Evolutionary conservation across 2,113 vertebrate species (phyloP).

Genomic region (Argyrosomus japonicus): DNA sequence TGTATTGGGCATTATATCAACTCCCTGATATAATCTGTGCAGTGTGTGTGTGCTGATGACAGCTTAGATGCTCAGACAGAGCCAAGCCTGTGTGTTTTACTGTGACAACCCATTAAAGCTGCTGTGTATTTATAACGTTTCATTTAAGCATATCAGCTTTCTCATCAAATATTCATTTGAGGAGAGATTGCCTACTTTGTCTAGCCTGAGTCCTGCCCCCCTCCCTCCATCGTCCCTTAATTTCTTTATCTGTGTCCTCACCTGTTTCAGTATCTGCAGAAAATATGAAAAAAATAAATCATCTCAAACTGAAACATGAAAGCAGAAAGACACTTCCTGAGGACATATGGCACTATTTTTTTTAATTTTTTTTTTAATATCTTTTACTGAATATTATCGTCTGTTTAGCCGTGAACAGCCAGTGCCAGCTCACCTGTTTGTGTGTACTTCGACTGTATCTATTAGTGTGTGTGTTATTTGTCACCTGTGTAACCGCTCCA

Average conservation of each 20-base stretch:
- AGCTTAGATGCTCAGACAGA: background rate
- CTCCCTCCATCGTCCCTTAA: conserved; percentile 1
- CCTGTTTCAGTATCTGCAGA: conserved; percentile 3
- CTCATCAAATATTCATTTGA: conserved; percentile 72
- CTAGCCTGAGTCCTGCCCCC: background rate
- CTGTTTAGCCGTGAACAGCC: background rate
- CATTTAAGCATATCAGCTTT: conserved; percentile 61
- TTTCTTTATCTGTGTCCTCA: conserved; percentile 20
- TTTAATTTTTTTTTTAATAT: background rate
- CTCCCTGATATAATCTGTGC: conserved; percentile 29
- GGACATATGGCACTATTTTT: background rate
- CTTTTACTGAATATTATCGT: conserved; percentile 22
- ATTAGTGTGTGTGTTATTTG: background rate
- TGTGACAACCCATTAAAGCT: conserved; percentile 49
- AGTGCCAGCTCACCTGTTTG: conserved; percentile 9
- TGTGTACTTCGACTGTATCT: background rate
- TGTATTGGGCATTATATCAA: conserved; percentile 39
- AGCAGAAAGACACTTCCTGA: background rate
- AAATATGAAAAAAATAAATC: conserved; percentile 15
- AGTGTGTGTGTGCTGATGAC: background rate
- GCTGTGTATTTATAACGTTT: conserved; percentile 61
- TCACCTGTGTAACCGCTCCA: conserved; percentile 28
- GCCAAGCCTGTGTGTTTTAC: conserved; percentile 10
- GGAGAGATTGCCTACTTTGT: conserved; percentile 59
- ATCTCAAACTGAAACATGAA: background rate